A percentile compares a stretch with the other conserved stretches of the same genome.
phyloP scores from a whole-genome alignment of 2,888 invertebrate species.

The Phania funesta region DNA sequence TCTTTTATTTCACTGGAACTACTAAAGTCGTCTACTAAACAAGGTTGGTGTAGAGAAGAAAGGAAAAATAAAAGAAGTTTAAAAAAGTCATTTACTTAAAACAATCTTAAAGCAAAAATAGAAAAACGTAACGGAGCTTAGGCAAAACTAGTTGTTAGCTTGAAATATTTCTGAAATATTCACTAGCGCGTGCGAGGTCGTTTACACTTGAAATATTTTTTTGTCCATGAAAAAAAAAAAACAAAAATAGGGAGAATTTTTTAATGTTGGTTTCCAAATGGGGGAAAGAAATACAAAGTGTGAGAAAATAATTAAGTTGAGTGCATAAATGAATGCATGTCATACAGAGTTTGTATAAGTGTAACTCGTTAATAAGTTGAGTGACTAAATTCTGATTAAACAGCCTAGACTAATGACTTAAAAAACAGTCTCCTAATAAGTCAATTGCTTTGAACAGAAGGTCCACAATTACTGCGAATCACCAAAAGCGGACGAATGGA shows the following conservation, averaged over 20 bases:
- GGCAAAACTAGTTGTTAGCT: conserved; percentile 28
- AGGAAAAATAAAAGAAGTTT: background rate
- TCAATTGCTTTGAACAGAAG: too few species aligned
- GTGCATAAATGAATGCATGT: too few species aligned
- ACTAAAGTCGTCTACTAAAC: conserved; percentile 52
- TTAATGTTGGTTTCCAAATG: background rate
- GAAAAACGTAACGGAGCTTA: background rate
- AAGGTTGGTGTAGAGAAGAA: conserved; percentile 51
- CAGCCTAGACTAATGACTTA: too few species aligned
- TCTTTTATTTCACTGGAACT: conserved; percentile 1
- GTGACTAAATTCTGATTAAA: too few species aligned
- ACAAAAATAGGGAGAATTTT: background rate
- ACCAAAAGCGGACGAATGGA: too few species aligned
- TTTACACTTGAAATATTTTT: conserved; percentile 27
- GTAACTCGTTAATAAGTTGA: too few species aligned
- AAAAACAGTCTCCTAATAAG: too few species aligned
- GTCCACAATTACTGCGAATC: too few species aligned
- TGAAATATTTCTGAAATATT: conserved; percentile 20
- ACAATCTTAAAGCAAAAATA: background rate
- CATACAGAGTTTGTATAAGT: too few species aligned
- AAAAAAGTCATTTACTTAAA: background rate
- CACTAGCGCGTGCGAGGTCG: conserved; percentile 36
- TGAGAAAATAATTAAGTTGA: too few species aligned
- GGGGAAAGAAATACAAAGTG: background rate
- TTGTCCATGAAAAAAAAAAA: background rate